Base-by-base conservation (phyloP, 1,140 invertebrate genomes). In the Sarcophaga bullata region DNA sequence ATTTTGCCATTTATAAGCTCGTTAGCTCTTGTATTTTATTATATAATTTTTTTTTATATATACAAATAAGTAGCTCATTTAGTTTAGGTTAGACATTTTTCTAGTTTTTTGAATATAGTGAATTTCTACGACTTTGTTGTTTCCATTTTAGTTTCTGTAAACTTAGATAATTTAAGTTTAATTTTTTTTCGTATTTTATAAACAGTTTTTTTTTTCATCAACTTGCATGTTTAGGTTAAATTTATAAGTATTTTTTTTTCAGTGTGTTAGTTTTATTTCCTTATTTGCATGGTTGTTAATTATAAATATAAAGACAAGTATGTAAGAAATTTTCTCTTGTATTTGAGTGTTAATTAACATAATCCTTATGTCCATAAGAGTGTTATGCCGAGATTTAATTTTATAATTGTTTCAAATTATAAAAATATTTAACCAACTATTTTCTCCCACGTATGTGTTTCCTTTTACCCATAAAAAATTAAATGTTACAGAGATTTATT, bases 211-310 rank as follows among this genome's bases (percentile, higher is more conserved):
- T 52, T 52, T 52, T 10, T n/a, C 6, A 52, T 9, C 50, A 52
- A 52, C 13, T 52, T 68, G 62, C 17, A 68, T 68, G n/a, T 25
- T 68, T 68, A 68, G 62, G 17, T 68, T 68, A 19, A 62, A 37
- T n/a, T 62, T 62, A 68, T 68, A 19, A 68, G 8, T 17, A 68
- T 68, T 68, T 68, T 68, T 37, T 13, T 68, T 68, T 68, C 62
- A 68, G 62, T 68, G 62, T 68, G 62, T 68, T 68, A 68, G 62
- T 68, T 68, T 68, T 25, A 19, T 68, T 68, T n/a, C 19, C 62
- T 8, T 68, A 37, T 19, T 68, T 68, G 62, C 62, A 68, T 68
- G 62, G 19, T 25, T 68, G n/a, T 68, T 68, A 17, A 58, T 58
- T n/a, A n/a, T n/a, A 58, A 13, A 13, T 58, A 58, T n/a, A 58